Evolutionary conservation across 1,140 invertebrate species (phyloP), one percentile per base, ranked within the genome.

Genomic region (Lepidurus couesii): DNA sequence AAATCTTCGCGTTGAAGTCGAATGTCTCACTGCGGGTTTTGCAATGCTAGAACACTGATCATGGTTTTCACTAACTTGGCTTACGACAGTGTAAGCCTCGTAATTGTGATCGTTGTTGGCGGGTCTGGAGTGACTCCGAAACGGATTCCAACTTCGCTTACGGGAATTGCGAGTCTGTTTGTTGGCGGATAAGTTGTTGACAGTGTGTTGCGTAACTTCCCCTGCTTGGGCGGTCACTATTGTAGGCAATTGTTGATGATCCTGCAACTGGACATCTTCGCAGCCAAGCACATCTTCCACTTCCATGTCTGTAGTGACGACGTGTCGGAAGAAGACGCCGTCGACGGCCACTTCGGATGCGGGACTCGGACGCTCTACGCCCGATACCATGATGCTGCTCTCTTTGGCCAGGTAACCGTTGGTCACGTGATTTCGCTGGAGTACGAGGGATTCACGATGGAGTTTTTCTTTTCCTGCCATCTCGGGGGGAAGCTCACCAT

Each of bases 401-500:
- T 21, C 53, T 65, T 65, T 65, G 53, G 53, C 53, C 53, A 65
- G 53, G 53, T 65, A 65, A 65, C 53, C 53, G 53, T 65, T 65
- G 53, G 53, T 65, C 53, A 65, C 53, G 53, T 65, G 53, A 65
- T 65, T 65, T 65, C 53, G 16, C 21, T 65, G 53, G 53, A 65
- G 53, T 65, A 65, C 53, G 21, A 9, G 53, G 53, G 53, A 65
- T 65, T 65, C 53, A 65, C 53, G 16, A 16, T 65, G 21, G 53
- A 21, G 21, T 65, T 65, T 65, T 65, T 65, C n/a, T 65, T 65
- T 65, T 21, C 53, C 53, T 65, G 53, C 53, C 53, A 65, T 65
- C 53, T 65, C 53, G 53, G 53, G 53, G 53, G 53, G 53, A 65
- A 65, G 53, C 21, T 13, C 16, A 21, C 53, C 53, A 7, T 65